Conservation (phyloP, 2,888 invertebrate species). For the Xylota sylvarum region DNA sequence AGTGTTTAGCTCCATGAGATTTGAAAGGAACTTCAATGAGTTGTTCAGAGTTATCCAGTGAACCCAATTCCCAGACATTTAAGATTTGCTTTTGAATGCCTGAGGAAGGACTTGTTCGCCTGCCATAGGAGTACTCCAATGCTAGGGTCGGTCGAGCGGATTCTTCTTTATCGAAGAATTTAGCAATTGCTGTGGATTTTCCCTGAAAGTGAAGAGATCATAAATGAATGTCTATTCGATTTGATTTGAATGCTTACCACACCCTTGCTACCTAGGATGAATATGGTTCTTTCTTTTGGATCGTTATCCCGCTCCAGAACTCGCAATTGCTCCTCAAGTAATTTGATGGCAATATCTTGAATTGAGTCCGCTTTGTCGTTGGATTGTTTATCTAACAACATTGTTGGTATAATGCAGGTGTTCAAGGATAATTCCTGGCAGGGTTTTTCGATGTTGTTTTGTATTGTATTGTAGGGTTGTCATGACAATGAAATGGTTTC, state of each 20-base stretch:
- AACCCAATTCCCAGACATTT: conserved; percentile 94
- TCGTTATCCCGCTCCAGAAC: conserved; percentile 81
- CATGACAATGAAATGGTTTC: conserved; percentile 9
- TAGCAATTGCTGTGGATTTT: conserved; percentile 91
- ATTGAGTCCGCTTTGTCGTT: conserved; percentile 83
- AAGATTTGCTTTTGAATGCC: conserved; percentile 85
- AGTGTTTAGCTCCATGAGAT: conserved; percentile 85
- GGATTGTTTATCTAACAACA: conserved; percentile 56
- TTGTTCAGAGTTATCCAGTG: conserved; percentile 86
- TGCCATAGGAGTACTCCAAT: conserved; percentile 94
- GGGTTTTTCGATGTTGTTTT: neutral
- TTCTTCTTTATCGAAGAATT: conserved; percentile 92
- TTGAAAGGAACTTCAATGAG: conserved; percentile 84
- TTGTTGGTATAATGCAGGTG: neutral
- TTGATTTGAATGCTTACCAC: conserved; percentile 86
- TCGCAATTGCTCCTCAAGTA: conserved; percentile 84
- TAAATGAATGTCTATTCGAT: neutral
- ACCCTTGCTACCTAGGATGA: conserved; percentile 89
- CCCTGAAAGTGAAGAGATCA: conserved; percentile 86
- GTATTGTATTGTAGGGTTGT: neutral
- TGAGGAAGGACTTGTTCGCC: conserved; percentile 86
- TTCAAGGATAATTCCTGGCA: neutral
- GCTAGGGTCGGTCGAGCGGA: conserved; percentile 91
- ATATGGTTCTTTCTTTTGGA: conserved; percentile 86
- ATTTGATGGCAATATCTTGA: conserved; percentile 86